Conservation (phyloP, 2,113 vertebrate genomes). For the Trochalopteron elliotii region DNA sequence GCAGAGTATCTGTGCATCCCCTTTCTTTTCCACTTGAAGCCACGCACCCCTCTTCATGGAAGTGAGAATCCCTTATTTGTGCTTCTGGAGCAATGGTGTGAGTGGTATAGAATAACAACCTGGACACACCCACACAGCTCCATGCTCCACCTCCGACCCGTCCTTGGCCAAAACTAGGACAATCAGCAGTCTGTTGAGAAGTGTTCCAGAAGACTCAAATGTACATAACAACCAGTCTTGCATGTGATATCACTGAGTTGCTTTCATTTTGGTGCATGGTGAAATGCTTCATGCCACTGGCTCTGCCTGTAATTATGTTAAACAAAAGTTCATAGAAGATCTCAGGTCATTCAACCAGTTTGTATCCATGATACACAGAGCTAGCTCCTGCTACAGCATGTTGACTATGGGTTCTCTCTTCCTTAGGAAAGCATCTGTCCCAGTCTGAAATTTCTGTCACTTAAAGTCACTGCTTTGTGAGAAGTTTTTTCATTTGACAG, state of each 20-base stretch:
- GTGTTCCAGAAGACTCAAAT: background rate
- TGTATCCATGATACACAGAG: background rate
- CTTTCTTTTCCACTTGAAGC: background rate
- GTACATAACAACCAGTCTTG: background rate
- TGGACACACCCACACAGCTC: accelerated
- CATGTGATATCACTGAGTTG: too few relatives aligned
- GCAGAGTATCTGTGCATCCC: accelerated
- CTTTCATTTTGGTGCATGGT: background rate
- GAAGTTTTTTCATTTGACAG: background rate
- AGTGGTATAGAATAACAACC: background rate
- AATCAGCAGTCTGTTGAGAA: background rate
- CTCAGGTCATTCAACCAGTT: background rate
- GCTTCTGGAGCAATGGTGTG: accelerated
- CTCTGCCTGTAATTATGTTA: background rate
- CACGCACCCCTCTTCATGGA: accelerated
- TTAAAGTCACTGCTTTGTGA: background rate
- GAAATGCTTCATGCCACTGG: background rate
- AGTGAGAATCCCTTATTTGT: background rate
- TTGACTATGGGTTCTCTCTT: background rate
- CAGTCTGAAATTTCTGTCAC: background rate
- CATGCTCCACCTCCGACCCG: background rate
- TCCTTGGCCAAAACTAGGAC: background rate
- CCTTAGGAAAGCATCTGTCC: background rate
- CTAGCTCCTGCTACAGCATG: background rate
- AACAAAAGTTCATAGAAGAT: background rate